A percentile compares a stretch with the other conserved stretches of the same genome.
phyloP scores from a whole-genome alignment of 2,888 invertebrate species.

The Agrochola lychnidis region DNA sequence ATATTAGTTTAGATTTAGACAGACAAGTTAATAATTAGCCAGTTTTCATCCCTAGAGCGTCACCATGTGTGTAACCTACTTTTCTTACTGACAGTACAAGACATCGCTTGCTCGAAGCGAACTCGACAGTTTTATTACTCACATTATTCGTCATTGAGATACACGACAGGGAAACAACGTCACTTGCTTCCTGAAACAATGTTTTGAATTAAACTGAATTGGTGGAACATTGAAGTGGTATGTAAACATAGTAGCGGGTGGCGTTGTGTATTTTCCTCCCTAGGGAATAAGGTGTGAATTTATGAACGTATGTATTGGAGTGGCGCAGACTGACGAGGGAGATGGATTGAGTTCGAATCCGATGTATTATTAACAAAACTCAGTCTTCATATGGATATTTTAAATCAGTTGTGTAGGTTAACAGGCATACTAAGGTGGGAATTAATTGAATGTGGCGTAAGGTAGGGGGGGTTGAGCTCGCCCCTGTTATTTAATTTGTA shows the following conservation, averaged over 20 bases:
- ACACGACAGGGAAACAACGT: conserved; percentile 25
- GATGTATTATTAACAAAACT: neutral
- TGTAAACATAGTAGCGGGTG: neutral
- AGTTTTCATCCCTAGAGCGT: neutral
- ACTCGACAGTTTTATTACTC: conserved; percentile 37
- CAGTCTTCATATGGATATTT: neutral
- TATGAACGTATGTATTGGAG: too few relatives aligned
- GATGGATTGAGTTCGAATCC: neutral
- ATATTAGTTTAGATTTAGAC: neutral
- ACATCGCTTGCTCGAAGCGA: neutral
- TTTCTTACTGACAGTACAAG: neutral
- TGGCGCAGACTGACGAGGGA: neutral
- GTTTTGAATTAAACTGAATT: conserved; percentile 15
- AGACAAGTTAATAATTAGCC: neutral
- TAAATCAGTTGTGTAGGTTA: neutral
- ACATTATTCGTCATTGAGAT: conserved; percentile 17
- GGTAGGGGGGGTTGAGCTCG: too few relatives aligned
- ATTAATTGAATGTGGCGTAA: too few relatives aligned
- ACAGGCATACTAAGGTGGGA: neutral
- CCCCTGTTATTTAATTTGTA: too few relatives aligned
- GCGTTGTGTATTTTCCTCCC: neutral
- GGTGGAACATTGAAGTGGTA: neutral
- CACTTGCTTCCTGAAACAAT: conserved; percentile 16
- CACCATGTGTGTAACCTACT: neutral
- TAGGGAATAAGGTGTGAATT: neutral